A percentile compares a stretch with the other conserved stretches of the same genome.
phyloP scores from a whole-genome alignment of 2,888 invertebrate species.

The Rhingia campestris region DNA sequence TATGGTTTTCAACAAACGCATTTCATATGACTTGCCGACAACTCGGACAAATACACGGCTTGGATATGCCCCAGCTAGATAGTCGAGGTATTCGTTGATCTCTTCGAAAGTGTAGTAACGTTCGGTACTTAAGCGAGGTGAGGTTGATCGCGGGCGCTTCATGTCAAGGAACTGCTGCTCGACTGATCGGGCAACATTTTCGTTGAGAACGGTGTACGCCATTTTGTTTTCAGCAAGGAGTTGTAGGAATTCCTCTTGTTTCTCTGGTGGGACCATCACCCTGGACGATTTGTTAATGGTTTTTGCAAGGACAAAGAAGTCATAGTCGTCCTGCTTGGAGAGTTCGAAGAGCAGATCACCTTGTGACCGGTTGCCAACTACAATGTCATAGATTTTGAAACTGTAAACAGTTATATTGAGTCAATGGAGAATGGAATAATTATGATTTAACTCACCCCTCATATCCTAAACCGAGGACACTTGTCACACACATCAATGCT shows the following conservation, averaged over 20 bases:
- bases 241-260: constrained; percentile 74
- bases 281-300: constrained; percentile 75
- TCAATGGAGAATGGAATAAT: not conserved
- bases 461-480: constrained; percentile 63
- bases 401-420: constrained; percentile 62
- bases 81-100: constrained; percentile 84
- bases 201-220: constrained; percentile 75
- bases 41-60: constrained; percentile 84
- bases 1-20: constrained; percentile 85
- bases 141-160: constrained; percentile 69
- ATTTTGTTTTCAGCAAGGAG: constrained; percentile 74
- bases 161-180: constrained; percentile 75
- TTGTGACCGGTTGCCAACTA: constrained; percentile 65
- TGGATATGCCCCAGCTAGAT: constrained; percentile 83
- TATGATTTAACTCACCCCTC: constrained; percentile 68
- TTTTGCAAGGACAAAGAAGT: constrained; percentile 77
- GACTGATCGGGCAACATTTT: constrained; percentile 76
- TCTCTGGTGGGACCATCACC: constrained; percentile 77
- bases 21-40: constrained; percentile 86
- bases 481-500: constrained; percentile 36
- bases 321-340: constrained; percentile 76
- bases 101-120: constrained; percentile 79
- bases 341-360: constrained; percentile 74
- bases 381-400: constrained; percentile 78
- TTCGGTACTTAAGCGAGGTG: constrained; percentile 76